Evolutionary conservation across 2,888 invertebrate species (phyloP).

Genomic region (Drymonia ruficornis): DNA sequence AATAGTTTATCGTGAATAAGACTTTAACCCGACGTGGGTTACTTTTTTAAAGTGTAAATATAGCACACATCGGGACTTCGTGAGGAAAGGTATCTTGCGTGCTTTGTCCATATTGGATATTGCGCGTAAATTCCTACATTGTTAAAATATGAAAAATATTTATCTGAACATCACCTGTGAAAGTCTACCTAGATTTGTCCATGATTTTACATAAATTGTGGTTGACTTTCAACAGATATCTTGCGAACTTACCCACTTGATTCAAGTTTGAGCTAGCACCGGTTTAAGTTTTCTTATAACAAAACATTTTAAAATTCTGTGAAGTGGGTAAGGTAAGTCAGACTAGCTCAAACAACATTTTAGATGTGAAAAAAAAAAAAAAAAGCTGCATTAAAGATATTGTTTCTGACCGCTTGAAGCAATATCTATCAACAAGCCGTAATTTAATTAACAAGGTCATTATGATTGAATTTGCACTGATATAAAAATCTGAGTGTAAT

Average conservation of each 20-base stretch:
- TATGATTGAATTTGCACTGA: constrained; percentile 31
- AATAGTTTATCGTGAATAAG: constrained; percentile 84
- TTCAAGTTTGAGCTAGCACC: constrained; percentile 73
- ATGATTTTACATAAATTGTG: constrained; percentile 80
- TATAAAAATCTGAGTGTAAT: constrained; percentile 34
- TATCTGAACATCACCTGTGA: constrained; percentile 74
- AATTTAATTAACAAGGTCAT: constrained; percentile 47
- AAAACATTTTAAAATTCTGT: constrained; percentile 40
- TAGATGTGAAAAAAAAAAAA: constrained; percentile 40
- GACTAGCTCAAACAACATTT: constrained; percentile 71
- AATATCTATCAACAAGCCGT: constrained; percentile 67
- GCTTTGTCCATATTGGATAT: constrained; percentile 82
- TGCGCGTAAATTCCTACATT: constrained; percentile 77
- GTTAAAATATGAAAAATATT: constrained; percentile 81
- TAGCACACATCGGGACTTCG: constrained; percentile 74
- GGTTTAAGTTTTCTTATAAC: constrained; percentile 56
- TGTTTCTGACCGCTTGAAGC: constrained; percentile 76
- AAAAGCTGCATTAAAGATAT: constrained; percentile 60
- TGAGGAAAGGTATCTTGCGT: constrained; percentile 63
- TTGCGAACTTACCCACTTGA: constrained; percentile 60
- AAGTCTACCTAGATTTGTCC: constrained; percentile 82
- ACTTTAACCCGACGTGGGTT: constrained; percentile 75
- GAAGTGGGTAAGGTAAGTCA: constrained; percentile 64
- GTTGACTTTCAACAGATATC: constrained; percentile 73
- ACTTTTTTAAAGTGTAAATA: constrained; percentile 83